phyloP scores from a whole-genome alignment of 2,888 invertebrate genomes.

The Xylota sylvarum region DNA sequence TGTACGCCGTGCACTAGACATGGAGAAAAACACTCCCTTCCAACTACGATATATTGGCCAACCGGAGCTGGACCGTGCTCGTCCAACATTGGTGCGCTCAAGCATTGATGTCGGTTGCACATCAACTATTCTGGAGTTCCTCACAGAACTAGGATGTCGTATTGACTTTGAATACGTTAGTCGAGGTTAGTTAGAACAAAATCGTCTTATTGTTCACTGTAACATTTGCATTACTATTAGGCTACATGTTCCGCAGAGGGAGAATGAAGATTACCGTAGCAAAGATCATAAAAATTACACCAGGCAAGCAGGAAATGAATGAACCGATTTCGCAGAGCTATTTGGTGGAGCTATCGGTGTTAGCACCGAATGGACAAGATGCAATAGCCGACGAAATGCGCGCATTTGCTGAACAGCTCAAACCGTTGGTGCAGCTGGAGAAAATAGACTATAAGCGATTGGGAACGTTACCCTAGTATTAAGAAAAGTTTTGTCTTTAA shows the following conservation, averaged over 20 bases:
- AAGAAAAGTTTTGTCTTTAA: slow-evolving; percentile 1
- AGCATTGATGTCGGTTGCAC: slow-evolving; percentile 97
- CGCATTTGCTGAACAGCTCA: slow-evolving; percentile 96
- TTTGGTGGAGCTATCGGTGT: slow-evolving; percentile 94
- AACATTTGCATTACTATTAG: slow-evolving; percentile 72
- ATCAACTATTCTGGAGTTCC: slow-evolving; percentile 94
- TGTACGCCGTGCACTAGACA: slow-evolving; percentile 93
- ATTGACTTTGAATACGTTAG: slow-evolving; percentile 97
- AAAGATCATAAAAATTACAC: slow-evolving; percentile 94
- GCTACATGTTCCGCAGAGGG: slow-evolving; percentile 97
- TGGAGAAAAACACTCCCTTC: slow-evolving; percentile 86
- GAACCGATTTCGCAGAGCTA: slow-evolving; percentile 97
- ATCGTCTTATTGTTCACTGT: not conserved
- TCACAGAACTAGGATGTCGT: slow-evolving; percentile 95
- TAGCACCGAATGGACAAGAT: slow-evolving; percentile 95
- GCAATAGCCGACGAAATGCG: slow-evolving; percentile 98
- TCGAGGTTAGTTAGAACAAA: slow-evolving; percentile 86
- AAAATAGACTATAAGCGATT: slow-evolving; percentile 96
- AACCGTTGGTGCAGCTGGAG: slow-evolving; percentile 95
- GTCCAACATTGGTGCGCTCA: slow-evolving; percentile 95
- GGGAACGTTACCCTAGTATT: slow-evolving; percentile 80
- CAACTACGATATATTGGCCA: slow-evolving; percentile 97
- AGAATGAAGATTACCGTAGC: slow-evolving; percentile 98
- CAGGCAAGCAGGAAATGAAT: slow-evolving; percentile 88
- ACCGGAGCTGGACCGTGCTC: slow-evolving; percentile 93